phyloP scores from a whole-genome alignment of 1,140 invertebrate genomes.

The Pogonomyrmex californicus region DNA sequence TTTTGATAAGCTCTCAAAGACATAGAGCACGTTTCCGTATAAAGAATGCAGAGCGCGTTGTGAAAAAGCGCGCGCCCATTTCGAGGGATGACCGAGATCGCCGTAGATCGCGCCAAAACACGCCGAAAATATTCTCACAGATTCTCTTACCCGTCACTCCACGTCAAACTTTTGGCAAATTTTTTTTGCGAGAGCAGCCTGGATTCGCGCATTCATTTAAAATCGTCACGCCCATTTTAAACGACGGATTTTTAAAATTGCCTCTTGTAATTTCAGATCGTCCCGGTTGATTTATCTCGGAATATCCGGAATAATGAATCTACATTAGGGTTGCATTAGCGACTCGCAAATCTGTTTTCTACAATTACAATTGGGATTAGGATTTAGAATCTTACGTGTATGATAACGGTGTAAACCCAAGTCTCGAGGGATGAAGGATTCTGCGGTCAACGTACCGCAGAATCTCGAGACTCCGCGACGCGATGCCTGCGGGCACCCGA shows the following conservation, averaged over 20 bases:
- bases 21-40: not conserved
- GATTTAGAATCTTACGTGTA: not conserved
- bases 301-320: conserved; percentile 18
- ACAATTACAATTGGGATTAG: conserved; percentile 39
- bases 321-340: not conserved
- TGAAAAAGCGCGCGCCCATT: not conserved
- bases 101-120: not conserved
- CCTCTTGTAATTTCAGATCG: not conserved
- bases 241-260: not conserved
- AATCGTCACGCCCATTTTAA: not conserved
- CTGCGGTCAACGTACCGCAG: not conserved
- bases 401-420: not conserved
- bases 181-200: not conserved
- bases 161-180: not conserved
- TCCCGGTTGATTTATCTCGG: not conserved
- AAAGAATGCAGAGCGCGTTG: not conserved
- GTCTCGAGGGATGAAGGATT: not conserved
- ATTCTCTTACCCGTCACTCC: not conserved
- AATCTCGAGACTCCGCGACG: conserved; percentile 11
- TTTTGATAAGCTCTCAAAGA: not conserved
- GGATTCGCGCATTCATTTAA: not conserved
- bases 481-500: not conserved
- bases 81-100: not conserved
- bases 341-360: conserved; percentile 19
- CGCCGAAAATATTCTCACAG: not conserved